Base-by-base conservation (phyloP, 1,140 invertebrate species). In the Pantala flavescens region DNA sequence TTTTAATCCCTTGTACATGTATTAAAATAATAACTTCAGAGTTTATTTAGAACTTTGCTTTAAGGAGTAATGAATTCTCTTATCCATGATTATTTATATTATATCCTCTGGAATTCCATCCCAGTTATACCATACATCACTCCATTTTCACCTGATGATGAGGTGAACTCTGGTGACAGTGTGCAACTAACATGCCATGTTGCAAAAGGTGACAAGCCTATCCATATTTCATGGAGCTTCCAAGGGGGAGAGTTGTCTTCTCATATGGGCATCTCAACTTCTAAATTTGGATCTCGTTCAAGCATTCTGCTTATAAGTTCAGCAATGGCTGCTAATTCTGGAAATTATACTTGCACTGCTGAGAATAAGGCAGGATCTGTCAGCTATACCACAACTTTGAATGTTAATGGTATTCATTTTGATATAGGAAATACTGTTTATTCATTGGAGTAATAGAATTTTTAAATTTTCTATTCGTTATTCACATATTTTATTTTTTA, bases 161-260 rank as follows among this genome's bases (percentile, higher is more conserved):
- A 78, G 7, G 77, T 82, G 23, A 77, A 80, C 28, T 82, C 84
- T 78, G 85, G 84, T 9, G 81, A 84, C 74, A 79, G 84, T 71
- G 81, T 83, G 7, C 82, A 82, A 12, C 85, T 91, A 9, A 87
- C 88, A 76, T 91, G 90, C 81, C 87, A 88, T 75, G 89, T 91
- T 79, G 87, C 86, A 79, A 90, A 90, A 81, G 93, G 93, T 43
- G 93, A 95, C 81, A 85, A 90, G 74, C 93, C 93, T 0, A 84
- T 95, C 73, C 88, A 89, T 72, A 91, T 95, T 77, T 83, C 24
- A 75, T 78, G 87, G 23, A 83, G 82, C 0, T 87, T 86, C 78
- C 80, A 79, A 63, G 77, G 82, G 14, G 76, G 79, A 76, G 78
- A 82, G 75, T 81, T 82, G 10, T 77, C 76, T 7, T 78, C 79